Evolutionary conservation across 2,113 vertebrate genomes (phyloP).

Genomic region (Garra rufa): DNA sequence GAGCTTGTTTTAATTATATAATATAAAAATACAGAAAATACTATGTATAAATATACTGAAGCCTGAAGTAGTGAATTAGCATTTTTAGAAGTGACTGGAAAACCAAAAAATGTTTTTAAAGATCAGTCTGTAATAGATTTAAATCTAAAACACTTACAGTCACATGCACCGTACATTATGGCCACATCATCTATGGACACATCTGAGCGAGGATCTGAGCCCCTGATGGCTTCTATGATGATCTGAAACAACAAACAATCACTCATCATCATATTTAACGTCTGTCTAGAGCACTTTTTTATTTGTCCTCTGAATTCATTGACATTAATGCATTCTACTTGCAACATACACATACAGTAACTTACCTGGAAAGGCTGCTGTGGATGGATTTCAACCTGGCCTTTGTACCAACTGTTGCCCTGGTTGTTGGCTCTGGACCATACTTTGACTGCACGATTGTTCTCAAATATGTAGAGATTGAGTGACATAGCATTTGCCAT

Average conservation of each 20-base stretch:
- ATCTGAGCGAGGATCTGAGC: conserved; percentile 69
- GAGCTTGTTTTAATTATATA: not conserved
- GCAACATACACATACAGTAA: not conserved
- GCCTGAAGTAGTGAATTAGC: no score
- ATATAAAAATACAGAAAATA: not conserved
- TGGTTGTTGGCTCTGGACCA: conserved; percentile 69
- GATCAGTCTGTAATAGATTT: not conserved
- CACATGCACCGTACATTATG: conserved; percentile 51
- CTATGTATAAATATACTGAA: not conserved
- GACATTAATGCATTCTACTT: not conserved
- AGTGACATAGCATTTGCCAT: conserved; percentile 70
- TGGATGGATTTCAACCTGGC: conserved; percentile 61
- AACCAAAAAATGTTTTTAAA: not conserved
- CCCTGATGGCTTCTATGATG: conserved; percentile 74
- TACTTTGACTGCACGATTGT: conserved; percentile 53
- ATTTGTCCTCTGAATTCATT: not conserved
- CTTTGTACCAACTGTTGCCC: conserved; percentile 71
- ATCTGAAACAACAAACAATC: conserved; percentile 64
- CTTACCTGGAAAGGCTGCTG: conserved; percentile 71
- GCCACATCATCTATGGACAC: conserved; percentile 72
- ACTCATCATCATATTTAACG: not conserved
- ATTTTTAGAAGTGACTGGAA: no score
- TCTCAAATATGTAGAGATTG: conserved; percentile 68
- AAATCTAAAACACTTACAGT: conserved; percentile 16
- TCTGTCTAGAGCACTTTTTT: not conserved